Percentiles rank a stretch among this genome's conserved stretches.
These are phyloP conservation scores for Echeneis naucrates DNA, from an alignment of 2,797 vertebrate species.

Conservation along the genomic window DNA sequence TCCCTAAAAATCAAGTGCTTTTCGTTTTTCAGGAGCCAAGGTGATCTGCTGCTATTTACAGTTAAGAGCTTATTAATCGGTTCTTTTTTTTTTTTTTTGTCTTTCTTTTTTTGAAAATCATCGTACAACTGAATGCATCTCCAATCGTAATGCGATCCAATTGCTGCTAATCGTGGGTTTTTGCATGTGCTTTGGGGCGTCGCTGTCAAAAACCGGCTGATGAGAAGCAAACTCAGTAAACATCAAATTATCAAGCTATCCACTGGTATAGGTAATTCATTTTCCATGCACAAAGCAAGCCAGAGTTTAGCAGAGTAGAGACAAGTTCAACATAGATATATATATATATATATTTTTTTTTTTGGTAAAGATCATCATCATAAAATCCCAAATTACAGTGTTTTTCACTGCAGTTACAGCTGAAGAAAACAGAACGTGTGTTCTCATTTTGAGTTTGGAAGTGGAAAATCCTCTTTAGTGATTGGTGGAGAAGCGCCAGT, in stretches of 20 bases:
- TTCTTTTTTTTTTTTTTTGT: conserved; percentile 29
- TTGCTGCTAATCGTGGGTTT: conserved; percentile 29
- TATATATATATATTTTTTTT: conserved; percentile 37
- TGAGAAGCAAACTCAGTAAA: conserved; percentile 41
- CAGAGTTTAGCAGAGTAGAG: conserved; percentile 73
- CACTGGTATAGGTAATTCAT: conserved; percentile 49
- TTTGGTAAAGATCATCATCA: conserved; percentile 62
- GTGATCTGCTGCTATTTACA: conserved; percentile 73
- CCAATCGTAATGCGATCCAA: conserved; percentile 34
- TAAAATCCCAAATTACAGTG: conserved; percentile 74
- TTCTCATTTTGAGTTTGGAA: conserved; percentile 39
- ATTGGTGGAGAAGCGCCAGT: conserved; percentile 35
- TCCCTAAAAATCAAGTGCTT: conserved; percentile 78
- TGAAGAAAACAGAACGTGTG: conserved; percentile 60
- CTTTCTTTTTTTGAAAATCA: conserved; percentile 32
- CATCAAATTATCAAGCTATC: conserved; percentile 55
- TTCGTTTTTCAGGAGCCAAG: conserved; percentile 54
- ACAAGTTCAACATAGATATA: conserved; percentile 67
- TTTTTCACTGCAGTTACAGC: conserved; percentile 61
- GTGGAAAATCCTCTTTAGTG: conserved; percentile 48
- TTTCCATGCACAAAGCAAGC: conserved; percentile 75
- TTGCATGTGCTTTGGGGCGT: conserved; percentile 64
- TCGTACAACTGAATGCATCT: conserved; percentile 37
- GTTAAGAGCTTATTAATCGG: conserved; percentile 63
- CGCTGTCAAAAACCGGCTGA: conserved; percentile 50